Evolutionary conservation across 2,797 vertebrate species (phyloP).

Genomic region (Valencia hispanica): DNA sequence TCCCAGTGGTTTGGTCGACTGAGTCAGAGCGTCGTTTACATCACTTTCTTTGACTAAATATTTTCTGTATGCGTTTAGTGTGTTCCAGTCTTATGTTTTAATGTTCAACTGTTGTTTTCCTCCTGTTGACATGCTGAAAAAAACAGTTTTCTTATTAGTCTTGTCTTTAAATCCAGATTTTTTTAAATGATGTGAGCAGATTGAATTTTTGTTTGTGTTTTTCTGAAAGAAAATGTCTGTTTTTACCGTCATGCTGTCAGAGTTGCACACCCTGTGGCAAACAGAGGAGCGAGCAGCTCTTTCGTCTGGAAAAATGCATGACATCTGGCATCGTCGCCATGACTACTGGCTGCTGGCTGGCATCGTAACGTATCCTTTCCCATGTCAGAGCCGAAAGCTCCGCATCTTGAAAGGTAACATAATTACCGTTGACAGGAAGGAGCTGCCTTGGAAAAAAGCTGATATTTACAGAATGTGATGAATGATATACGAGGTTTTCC

Average conservation of each 20-base stretch:
- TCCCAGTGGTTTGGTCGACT: too few species aligned
- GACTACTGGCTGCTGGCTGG: slow-evolving; percentile 98
- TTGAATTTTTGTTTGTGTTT: slow-evolving; percentile 15
- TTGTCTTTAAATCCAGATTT: slow-evolving; percentile 15
- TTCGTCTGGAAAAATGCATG: slow-evolving; percentile 94
- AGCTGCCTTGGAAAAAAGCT: slow-evolving; percentile 15
- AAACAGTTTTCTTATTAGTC: slow-evolving; percentile 7
- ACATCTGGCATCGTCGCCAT: slow-evolving; percentile 98
- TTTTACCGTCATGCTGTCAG: slow-evolving; percentile 68
- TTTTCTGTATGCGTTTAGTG: not conserved
- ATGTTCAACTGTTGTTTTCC: not conserved
- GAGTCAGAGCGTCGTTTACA: not conserved
- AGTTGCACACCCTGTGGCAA: slow-evolving; percentile 98
- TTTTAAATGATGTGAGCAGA: slow-evolving; percentile 15
- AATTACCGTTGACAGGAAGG: slow-evolving; percentile 35
- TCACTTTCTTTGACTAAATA: not conserved
- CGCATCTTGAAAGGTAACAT: slow-evolving; percentile 42
- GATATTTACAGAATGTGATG: slow-evolving; percentile 35
- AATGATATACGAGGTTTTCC: slow-evolving; percentile 10
- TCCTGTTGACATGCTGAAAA: not conserved
- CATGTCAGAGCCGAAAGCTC: slow-evolving; percentile 20
- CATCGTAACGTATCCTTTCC: slow-evolving; percentile 96
- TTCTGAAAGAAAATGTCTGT: slow-evolving; percentile 20
- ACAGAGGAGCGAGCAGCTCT: slow-evolving; percentile 94
- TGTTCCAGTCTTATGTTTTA: not conserved